These are phyloP conservation scores for Triplophysa dalaica DNA, from an alignment of 2,113 vertebrate genomes.

Conservation along the genomic window DNA sequence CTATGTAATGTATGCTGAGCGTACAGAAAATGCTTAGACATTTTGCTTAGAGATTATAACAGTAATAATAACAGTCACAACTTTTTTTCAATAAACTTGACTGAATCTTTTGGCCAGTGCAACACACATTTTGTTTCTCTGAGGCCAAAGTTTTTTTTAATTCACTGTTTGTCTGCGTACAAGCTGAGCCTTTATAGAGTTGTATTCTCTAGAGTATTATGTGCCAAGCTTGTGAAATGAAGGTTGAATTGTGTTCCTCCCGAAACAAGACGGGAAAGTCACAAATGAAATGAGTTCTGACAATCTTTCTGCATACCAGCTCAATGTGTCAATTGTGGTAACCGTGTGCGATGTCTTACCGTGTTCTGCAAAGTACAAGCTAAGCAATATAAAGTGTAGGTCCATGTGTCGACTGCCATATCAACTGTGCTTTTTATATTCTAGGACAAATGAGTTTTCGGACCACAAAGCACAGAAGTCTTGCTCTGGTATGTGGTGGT, in stretches of 20 bases:
- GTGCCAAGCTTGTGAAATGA: slow-evolving; percentile 18
- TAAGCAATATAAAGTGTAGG: slow-evolving; percentile 13
- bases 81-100: too few species aligned
- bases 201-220: slow-evolving; percentile 30
- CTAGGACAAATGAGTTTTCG: slow-evolving; percentile 13
- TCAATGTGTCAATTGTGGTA: slow-evolving; percentile 23
- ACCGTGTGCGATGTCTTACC: neutral
- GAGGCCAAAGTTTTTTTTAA: neutral
- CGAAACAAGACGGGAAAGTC: slow-evolving; percentile 39
- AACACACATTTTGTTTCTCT: neutral
- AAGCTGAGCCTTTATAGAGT: neutral
- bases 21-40: neutral
- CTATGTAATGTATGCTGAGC: neutral
- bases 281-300: slow-evolving; percentile 47
- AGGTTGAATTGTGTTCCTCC: slow-evolving; percentile 35
- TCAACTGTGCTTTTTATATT: neutral
- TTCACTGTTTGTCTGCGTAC: neutral
- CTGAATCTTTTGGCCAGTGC: neutral
- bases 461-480: slow-evolving; percentile 33
- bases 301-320: slow-evolving; percentile 38
- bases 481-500: neutral
- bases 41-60: too few species aligned
- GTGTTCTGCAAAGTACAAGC: slow-evolving; percentile 21
- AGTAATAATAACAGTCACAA: too few species aligned
- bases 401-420: slow-evolving; percentile 22